A percentile compares a stretch with the other conserved stretches of the same genome.
Evolutionary conservation across 2,797 vertebrate species (phyloP).

Genomic region (Sciaenops ocellatus): DNA sequence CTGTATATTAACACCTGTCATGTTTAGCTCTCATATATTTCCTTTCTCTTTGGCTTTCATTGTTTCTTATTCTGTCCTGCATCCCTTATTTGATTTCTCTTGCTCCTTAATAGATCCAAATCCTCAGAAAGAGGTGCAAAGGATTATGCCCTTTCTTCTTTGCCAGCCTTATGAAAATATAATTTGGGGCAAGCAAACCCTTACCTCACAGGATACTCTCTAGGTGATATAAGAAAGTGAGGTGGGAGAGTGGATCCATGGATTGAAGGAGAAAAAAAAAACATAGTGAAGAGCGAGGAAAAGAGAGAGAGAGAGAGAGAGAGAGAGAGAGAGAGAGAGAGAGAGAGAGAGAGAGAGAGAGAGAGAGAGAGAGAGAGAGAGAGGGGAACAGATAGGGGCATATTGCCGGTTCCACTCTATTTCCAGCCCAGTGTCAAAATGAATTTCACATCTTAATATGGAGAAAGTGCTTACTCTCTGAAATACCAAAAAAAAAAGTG

Average conservation of each 20-base stretch:
- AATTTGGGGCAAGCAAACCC: slow-evolving; percentile 59
- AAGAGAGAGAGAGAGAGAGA: slow-evolving; percentile 6
- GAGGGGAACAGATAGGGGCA: slow-evolving; percentile 67
- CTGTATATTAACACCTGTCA: slow-evolving; percentile 14
- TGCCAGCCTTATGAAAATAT: slow-evolving; percentile 67
- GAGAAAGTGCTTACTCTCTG: slow-evolving; percentile 92
- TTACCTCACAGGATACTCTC: slow-evolving; percentile 65
- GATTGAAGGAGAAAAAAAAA: slow-evolving; percentile 52
- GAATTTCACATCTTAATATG: slow-evolving; percentile 91
- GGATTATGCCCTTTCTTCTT: slow-evolving; percentile 48
- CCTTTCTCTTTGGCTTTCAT: slow-evolving; percentile 19
- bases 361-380: slow-evolving; percentile 60
- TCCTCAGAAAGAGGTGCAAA: slow-evolving; percentile 39
- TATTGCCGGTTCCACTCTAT: slow-evolving; percentile 82
- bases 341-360: slow-evolving; percentile 25
- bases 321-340: slow-evolving; percentile 11
- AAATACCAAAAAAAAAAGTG: slow-evolving; percentile 80
- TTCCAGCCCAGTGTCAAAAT: slow-evolving; percentile 86
- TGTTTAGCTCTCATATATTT: slow-evolving; percentile 20
- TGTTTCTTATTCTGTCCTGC: slow-evolving; percentile 1
- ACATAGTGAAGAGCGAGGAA: slow-evolving; percentile 6
- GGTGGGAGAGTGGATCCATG: slow-evolving; percentile 52
- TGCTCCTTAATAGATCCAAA: slow-evolving; percentile 41
- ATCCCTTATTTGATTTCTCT: slow-evolving; percentile 26
- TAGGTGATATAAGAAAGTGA: slow-evolving; percentile 70